Evolutionary conservation across 2,888 invertebrate genomes (phyloP).

Genomic region (Luperina testacea): DNA sequence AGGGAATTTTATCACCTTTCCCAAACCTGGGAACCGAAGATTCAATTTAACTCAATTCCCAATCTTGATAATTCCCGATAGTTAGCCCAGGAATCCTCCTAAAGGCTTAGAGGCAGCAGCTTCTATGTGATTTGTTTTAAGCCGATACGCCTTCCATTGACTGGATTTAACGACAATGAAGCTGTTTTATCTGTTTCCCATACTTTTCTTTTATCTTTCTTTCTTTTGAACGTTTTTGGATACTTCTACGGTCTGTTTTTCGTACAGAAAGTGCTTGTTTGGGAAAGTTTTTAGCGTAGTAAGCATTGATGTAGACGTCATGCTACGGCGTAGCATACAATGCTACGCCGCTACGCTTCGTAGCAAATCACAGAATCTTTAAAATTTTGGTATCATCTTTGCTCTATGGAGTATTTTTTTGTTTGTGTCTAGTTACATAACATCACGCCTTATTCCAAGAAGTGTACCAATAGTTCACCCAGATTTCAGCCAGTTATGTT

Average conservation of each 20-base stretch:
- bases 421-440: not conserved
- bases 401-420: too few relatives aligned
- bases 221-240: constrained; percentile 2
- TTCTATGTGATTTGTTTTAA: constrained; percentile 54
- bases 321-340: not conserved
- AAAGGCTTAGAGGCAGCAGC: constrained; percentile 42
- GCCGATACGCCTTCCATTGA: constrained; percentile 31
- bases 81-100: constrained; percentile 15
- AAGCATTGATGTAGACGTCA: not conserved
- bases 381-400: not conserved
- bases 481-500: not conserved
- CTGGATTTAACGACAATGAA: constrained; percentile 36
- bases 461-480: not conserved
- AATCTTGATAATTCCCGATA: constrained; percentile 37
- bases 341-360: constrained; percentile 4
- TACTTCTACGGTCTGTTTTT: not conserved
- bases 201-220: constrained; percentile 27
- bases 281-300: not conserved
- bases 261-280: not conserved
- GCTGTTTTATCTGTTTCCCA: constrained; percentile 34
- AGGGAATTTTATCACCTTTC: not conserved
- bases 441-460: not conserved
- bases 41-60: constrained; percentile 16
- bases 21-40: not conserved
- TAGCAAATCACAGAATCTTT: not conserved